Conservation (phyloP, 2,797 vertebrate genomes). For the Glyptemys insculpta region DNA sequence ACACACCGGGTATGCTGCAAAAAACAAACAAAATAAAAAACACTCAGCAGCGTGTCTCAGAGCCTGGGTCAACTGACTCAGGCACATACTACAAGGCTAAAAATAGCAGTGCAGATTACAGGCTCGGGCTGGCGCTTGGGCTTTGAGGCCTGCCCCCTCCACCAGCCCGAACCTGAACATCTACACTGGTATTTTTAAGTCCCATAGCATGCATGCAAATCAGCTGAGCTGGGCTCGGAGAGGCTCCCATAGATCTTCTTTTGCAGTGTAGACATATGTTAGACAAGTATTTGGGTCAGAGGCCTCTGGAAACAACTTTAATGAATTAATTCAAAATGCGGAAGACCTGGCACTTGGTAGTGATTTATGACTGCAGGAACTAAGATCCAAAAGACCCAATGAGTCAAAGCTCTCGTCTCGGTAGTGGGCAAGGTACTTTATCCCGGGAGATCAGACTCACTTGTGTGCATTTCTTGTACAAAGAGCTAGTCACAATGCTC, state of each 20-base stretch:
- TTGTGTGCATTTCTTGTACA: fast-evolving
- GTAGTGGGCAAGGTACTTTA: neutral
- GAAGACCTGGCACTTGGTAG: neutral
- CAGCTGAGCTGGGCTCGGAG: neutral
- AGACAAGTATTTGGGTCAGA: neutral
- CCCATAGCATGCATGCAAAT: neutral
- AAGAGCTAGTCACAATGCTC: fast-evolving
- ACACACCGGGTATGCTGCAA: neutral
- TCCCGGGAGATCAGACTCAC: fast-evolving
- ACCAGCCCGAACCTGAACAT: neutral
- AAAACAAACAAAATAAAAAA: neutral
- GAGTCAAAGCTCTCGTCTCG: neutral
- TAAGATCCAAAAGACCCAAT: neutral
- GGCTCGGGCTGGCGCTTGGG: neutral
- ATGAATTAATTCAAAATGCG: neutral
- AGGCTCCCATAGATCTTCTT: neutral
- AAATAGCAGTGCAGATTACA: neutral
- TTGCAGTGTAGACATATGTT: neutral
- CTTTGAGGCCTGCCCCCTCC: too few species aligned
- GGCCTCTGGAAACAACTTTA: neutral
- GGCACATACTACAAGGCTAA: neutral
- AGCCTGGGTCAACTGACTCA: neutral
- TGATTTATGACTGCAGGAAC: too few species aligned
- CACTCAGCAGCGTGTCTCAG: neutral
- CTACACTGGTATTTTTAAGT: neutral